Conservation (phyloP, 2,888 invertebrate species). For the Hypercompe scribonia region DNA sequence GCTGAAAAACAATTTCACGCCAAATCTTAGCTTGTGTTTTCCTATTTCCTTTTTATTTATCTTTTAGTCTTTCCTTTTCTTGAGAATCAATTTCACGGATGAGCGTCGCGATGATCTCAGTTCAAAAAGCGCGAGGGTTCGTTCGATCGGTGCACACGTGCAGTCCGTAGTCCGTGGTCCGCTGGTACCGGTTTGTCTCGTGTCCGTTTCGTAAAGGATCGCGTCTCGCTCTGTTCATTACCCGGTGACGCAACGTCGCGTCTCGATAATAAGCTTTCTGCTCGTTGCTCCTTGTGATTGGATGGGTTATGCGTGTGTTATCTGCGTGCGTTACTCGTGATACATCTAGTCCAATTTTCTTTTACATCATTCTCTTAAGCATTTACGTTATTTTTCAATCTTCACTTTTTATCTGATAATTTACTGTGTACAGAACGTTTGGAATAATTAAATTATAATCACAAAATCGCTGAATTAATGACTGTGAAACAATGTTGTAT, state of each 20-base stretch:
- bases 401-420: conserved; percentile 54
- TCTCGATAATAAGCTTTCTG: conserved; percentile 82
- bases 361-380: conserved; percentile 70
- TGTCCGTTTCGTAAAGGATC: conserved; percentile 42
- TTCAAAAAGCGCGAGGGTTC: conserved; percentile 80
- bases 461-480: conserved; percentile 53
- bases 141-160: conserved; percentile 66
- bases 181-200: conserved; percentile 47
- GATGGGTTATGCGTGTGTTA: conserved; percentile 84
- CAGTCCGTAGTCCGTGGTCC: conserved; percentile 48
- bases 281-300: conserved; percentile 81
- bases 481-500: conserved; percentile 60
- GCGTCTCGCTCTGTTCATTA: conserved; percentile 69
- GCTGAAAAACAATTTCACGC: conserved; percentile 87
- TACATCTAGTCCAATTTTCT: conserved; percentile 80
- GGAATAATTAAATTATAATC: conserved; percentile 57
- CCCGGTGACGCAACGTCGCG: conserved; percentile 73
- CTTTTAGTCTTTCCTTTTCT: conserved; percentile 86
- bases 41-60: conserved; percentile 87
- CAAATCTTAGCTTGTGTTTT: conserved; percentile 87
- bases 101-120: conserved; percentile 85
- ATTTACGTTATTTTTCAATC: conserved; percentile 63
- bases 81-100: conserved; percentile 87
- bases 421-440: conserved; percentile 47
- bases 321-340: conserved; percentile 74